A percentile compares a stretch with the other conserved stretches of the same genome.
Conservation (phyloP, 2,113 vertebrate genomes). For the Antechinus stuartii region DNA sequence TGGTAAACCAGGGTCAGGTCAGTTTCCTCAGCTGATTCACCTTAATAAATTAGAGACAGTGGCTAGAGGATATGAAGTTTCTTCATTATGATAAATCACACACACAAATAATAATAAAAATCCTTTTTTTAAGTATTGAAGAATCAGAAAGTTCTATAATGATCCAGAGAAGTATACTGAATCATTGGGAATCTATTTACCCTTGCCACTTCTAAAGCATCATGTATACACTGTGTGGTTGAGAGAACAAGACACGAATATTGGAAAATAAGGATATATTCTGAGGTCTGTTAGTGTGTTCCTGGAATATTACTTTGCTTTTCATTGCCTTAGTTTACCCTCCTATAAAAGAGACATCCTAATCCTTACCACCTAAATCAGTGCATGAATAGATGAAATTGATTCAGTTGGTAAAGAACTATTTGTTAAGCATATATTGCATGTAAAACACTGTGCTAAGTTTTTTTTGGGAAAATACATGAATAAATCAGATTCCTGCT, state of each 20-base stretch:
- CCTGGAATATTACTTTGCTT: not conserved
- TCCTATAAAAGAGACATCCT: not conserved
- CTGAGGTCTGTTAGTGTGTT: not conserved
- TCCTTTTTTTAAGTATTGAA: not conserved
- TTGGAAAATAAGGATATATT: not conserved
- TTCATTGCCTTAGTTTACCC: not conserved
- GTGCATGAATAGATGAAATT: too few species aligned
- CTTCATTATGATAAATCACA: constrained; percentile 6
- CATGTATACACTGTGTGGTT: too few species aligned
- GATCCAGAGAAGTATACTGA: constrained; percentile 34
- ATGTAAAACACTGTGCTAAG: too few species aligned
- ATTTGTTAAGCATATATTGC: too few species aligned
- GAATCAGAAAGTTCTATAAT: not conserved
- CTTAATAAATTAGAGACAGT: constrained; percentile 71
- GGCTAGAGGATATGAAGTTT: not conserved
- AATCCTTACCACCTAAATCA: not conserved
- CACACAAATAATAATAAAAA: not conserved
- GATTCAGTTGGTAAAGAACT: too few species aligned
- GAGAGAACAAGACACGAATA: too few species aligned
- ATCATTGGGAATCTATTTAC: not conserved
- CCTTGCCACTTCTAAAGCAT: constrained; percentile 36
- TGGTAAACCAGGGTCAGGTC: constrained; percentile 91
- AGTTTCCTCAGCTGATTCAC: constrained; percentile 89
- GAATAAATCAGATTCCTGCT: too few species aligned
- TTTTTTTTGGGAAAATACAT: too few species aligned